A percentile compares a stretch with the other conserved stretches of the same genome.
phyloP scores from a whole-genome alignment of 2,797 vertebrate species.

The Ptychadena robeensis region DNA sequence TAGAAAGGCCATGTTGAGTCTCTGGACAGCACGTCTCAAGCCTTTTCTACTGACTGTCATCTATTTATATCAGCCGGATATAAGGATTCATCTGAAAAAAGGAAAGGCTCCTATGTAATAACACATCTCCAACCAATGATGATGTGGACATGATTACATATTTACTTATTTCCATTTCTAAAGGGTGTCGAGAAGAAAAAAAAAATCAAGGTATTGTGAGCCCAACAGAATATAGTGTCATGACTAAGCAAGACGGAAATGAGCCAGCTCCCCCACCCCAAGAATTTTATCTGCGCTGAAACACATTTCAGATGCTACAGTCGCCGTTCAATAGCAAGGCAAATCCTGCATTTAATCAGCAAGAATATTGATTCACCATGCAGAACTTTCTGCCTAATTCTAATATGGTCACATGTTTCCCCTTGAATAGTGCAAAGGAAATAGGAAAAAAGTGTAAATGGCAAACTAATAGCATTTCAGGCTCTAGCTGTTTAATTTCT shows the following conservation, averaged over 20 bases:
- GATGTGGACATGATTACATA: neutral
- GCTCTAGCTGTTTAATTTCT: constrained; percentile 55
- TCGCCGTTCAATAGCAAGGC: constrained; percentile 66
- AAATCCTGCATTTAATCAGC: constrained; percentile 67
- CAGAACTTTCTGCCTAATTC: constrained; percentile 59
- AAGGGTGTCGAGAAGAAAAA: neutral
- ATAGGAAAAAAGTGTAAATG: constrained; percentile 55
- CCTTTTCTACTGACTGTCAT: constrained; percentile 4
- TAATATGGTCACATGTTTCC: constrained; percentile 52
- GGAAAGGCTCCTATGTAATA: constrained; percentile 5
- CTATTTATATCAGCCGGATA: neutral
- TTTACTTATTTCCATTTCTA: constrained; percentile 27
- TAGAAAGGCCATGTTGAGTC: neutral
- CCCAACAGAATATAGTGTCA: constrained; percentile 62
- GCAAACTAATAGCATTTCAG: constrained; percentile 57
- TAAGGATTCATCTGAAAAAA: constrained; percentile 27
- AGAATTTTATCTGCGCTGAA: constrained; percentile 67
- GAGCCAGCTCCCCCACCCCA: constrained; percentile 61
- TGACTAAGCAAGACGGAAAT: constrained; percentile 70
- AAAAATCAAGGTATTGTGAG: constrained; percentile 52
- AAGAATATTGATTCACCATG: constrained; percentile 64
- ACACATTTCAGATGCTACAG: constrained; percentile 70
- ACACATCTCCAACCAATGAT: neutral
- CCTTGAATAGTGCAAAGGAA: constrained; percentile 51
- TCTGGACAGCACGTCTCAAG: constrained; percentile 15